Conservation (phyloP, 2,797 vertebrate genomes). For the Pipistrellus pygmaeus region DNA sequence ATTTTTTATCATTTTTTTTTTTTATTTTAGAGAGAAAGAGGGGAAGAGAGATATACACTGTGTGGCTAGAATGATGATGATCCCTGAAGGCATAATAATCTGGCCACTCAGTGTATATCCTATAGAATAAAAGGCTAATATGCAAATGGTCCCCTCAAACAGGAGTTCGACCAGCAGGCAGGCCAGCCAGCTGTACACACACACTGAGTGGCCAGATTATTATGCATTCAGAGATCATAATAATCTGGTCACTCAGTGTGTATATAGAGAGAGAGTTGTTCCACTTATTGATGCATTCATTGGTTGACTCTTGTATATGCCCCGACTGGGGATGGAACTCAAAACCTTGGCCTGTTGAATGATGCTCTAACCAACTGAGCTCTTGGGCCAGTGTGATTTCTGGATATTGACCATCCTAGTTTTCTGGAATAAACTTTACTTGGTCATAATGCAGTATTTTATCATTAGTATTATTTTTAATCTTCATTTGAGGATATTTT, state of each 20-base stretch:
- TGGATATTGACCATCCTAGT: neutral
- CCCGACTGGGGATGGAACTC: neutral
- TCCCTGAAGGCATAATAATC: no score
- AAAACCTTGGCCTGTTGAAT: neutral
- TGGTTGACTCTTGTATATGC: neutral
- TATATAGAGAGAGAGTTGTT: neutral
- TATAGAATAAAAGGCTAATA: no score
- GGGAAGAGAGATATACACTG: no score
- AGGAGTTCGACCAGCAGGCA: no score
- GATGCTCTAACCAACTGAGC: neutral
- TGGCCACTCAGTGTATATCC: no score
- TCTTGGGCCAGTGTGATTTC: neutral
- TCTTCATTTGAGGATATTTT: no score
- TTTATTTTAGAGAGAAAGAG: neutral
- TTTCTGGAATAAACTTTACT: neutral
- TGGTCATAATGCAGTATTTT: neutral
- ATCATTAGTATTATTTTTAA: neutral
- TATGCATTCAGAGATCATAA: no score
- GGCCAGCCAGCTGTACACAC: no score
- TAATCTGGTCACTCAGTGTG: no score
- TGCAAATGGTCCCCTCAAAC: no score
- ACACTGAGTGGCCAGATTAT: no score
- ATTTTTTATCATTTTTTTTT: neutral
- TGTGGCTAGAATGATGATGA: no score
- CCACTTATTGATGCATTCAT: neutral